Conservation (phyloP, 2,888 invertebrate genomes). For the Esperia sulphurella region DNA sequence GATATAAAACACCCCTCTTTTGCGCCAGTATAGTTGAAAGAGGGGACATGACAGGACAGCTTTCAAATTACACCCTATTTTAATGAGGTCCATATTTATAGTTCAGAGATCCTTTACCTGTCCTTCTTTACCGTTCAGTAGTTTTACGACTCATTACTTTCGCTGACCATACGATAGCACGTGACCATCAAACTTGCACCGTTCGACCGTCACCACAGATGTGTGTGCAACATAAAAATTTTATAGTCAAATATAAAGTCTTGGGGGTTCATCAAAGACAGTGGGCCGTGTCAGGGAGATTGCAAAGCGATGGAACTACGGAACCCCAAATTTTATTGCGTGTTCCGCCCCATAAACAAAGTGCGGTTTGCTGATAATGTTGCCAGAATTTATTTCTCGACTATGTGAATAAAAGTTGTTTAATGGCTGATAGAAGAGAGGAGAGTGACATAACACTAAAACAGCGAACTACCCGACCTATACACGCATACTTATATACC, state of each 20-base stretch:
- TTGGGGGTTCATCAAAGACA: conserved; percentile 66
- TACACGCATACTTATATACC: neutral
- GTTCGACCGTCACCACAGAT: conserved; percentile 18
- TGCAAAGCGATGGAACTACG: conserved; percentile 25
- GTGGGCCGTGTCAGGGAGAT: conserved; percentile 51
- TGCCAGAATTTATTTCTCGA: conserved; percentile 51
- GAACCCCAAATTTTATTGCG: conserved; percentile 66
- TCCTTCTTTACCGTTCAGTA: conserved; percentile 54
- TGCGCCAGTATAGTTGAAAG: neutral
- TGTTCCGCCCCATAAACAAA: conserved; percentile 74
- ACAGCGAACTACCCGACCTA: neutral
- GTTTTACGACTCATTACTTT: conserved; percentile 71
- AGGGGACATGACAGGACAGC: neutral
- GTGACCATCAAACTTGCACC: conserved; percentile 29
- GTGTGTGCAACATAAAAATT: conserved; percentile 58
- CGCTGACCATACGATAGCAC: conserved; percentile 58
- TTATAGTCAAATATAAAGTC: conserved; percentile 68
- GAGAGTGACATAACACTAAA: conserved; percentile 6
- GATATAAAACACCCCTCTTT: neutral
- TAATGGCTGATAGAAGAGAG: conserved; percentile 49
- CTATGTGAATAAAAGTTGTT: conserved; percentile 52
- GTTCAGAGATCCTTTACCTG: conserved; percentile 40
- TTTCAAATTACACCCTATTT: neutral
- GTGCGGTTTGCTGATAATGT: conserved; percentile 59
- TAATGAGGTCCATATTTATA: conserved; percentile 5